Evolutionary conservation across 2,797 vertebrate species (phyloP).

Genomic region (Salarias fasciatus): DNA sequence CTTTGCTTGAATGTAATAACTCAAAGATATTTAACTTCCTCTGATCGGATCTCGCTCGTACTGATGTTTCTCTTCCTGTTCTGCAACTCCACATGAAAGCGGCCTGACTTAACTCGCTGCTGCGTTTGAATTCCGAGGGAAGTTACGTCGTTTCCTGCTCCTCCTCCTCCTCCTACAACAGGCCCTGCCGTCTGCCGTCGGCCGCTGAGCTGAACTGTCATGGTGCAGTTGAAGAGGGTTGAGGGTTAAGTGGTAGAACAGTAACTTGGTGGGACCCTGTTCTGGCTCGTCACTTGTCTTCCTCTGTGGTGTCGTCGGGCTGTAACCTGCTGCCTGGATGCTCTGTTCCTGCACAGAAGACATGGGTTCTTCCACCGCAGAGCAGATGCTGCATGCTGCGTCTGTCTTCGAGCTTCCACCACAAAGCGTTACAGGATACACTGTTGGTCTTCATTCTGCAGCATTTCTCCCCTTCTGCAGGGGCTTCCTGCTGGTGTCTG

Average conservation of each 20-base stretch:
- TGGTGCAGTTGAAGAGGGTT: too few relatives aligned
- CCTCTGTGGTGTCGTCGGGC: slow-evolving; percentile 59
- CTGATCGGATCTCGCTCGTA: slow-evolving; percentile 36
- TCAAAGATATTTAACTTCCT: slow-evolving; percentile 57
- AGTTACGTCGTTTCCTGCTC: slow-evolving; percentile 46
- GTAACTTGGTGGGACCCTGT: slow-evolving; percentile 61
- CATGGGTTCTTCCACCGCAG: slow-evolving; percentile 1
- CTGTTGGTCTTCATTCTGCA: too few relatives aligned
- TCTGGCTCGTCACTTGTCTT: slow-evolving; percentile 67
- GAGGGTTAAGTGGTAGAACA: slow-evolving; percentile 48
- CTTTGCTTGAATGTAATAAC: too few relatives aligned
- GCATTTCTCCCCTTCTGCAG: too few relatives aligned
- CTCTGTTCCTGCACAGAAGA: neutral
- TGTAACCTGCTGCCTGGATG: neutral
- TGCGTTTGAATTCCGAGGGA: slow-evolving; percentile 49
- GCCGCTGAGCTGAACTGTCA: neutral
- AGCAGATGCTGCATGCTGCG: slow-evolving; percentile 13
- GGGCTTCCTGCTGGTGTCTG: too few relatives aligned
- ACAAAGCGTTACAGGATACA: neutral
- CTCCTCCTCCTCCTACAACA: slow-evolving; percentile 13
- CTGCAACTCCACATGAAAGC: slow-evolving; percentile 58
- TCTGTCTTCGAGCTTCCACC: neutral
- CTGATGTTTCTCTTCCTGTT: slow-evolving; percentile 68
- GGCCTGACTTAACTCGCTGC: slow-evolving; percentile 22
- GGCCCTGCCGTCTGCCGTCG: neutral